These are phyloP conservation scores for Glaucidium brasilianum DNA, from an alignment of 2,113 vertebrate species.

Conservation along the genomic window DNA sequence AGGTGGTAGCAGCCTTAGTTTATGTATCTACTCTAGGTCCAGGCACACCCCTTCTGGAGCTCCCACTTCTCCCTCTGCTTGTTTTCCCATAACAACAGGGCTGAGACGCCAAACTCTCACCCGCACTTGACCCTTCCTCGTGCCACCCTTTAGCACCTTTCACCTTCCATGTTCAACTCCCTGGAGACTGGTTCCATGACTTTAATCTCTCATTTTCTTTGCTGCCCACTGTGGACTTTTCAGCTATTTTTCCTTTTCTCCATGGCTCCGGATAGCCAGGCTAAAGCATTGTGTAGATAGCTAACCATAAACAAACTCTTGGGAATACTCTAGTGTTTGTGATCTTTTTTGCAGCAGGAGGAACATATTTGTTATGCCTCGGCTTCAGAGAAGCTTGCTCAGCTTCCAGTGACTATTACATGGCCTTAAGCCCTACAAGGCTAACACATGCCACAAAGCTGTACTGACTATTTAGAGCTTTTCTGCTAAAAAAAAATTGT, in stretches of 20 bases:
- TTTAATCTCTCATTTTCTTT: background rate
- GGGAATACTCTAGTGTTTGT: background rate
- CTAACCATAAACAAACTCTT: background rate
- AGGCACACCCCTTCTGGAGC: background rate
- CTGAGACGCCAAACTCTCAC: background rate
- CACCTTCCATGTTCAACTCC: background rate
- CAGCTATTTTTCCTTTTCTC: background rate
- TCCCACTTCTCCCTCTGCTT: background rate
- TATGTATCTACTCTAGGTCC: background rate
- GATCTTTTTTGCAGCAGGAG: background rate
- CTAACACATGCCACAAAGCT: background rate
- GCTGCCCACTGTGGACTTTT: background rate
- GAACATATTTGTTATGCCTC: background rate
- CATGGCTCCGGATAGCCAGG: background rate
- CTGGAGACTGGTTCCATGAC: background rate
- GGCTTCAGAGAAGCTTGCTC: background rate
- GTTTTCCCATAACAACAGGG: background rate
- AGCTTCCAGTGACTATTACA: background rate
- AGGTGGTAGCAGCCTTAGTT: background rate
- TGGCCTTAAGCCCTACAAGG: background rate
- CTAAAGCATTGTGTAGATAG: background rate
- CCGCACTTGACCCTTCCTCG: background rate
- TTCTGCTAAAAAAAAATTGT: background rate
- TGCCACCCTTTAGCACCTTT: background rate
- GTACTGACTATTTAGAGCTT: background rate